Evolutionary conservation across 2,888 invertebrate species (phyloP).

Genomic region (Nemotelus nigrinus): DNA sequence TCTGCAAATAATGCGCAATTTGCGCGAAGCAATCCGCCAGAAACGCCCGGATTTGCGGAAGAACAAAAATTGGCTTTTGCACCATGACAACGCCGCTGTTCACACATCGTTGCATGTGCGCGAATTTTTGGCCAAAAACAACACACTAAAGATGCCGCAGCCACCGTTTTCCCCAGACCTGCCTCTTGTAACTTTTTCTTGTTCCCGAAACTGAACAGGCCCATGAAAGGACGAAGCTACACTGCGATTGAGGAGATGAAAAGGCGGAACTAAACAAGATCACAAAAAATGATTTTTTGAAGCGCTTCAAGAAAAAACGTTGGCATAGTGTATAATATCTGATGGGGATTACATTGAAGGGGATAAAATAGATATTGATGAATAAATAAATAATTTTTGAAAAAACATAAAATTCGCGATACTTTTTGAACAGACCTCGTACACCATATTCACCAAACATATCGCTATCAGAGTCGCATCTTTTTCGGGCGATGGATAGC

Average conservation of each 20-base stretch:
- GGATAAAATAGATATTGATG: constrained; percentile 19
- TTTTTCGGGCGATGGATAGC: no score
- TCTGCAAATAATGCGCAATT: constrained; percentile 18
- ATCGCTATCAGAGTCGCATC: no score
- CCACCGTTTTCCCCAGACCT: constrained; percentile 24
- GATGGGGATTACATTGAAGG: constrained; percentile 17
- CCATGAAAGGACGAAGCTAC: constrained; percentile 18
- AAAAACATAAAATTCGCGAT: constrained; percentile 14
- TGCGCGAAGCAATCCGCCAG: constrained; percentile 35
- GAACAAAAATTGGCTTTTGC: constrained; percentile 39
- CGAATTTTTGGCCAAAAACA: constrained; percentile 20
- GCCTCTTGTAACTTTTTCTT: constrained; percentile 16
- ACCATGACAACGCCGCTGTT: constrained; percentile 29
- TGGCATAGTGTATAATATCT: no score
- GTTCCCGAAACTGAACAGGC: constrained; percentile 16
- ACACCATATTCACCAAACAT: background rate
- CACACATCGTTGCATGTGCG: constrained; percentile 27
- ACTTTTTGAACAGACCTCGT: constrained; percentile 19
- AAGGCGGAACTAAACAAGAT: constrained; percentile 22
- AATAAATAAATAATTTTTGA: constrained; percentile 26
- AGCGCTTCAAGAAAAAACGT: no score
- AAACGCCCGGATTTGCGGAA: constrained; percentile 28
- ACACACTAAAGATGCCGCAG: no score
- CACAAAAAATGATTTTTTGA: constrained; percentile 13
- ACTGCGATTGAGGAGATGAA: no score